A percentile compares a stretch with the other conserved stretches of the same genome.
phyloP scores from a whole-genome alignment of 2,888 invertebrate species.

The Conchocele bisecta region DNA sequence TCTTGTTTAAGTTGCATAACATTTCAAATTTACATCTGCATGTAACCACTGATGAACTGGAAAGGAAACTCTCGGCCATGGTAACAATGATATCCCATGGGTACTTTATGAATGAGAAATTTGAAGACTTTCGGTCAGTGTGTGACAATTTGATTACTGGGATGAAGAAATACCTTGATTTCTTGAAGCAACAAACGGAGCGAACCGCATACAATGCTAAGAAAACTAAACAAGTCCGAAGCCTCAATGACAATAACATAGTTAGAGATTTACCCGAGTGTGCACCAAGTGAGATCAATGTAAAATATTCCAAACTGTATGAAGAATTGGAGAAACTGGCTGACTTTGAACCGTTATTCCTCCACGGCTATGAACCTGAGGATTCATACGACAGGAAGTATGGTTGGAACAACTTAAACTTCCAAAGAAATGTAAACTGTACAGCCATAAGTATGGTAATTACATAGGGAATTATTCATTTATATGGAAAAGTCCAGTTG shows the following conservation, averaged over 20 bases:
- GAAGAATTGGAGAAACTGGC: neutral
- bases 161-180: slow-evolving; percentile 17
- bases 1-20: no score
- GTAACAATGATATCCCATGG: slow-evolving; percentile 1
- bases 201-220: slow-evolving; percentile 14
- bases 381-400: slow-evolving; percentile 13
- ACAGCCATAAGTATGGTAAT: no score
- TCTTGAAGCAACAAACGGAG: slow-evolving; percentile 16
- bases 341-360: neutral
- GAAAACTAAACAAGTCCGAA: slow-evolving; percentile 17
- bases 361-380: slow-evolving; percentile 18
- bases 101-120: slow-evolving; percentile 1
- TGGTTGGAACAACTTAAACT: slow-evolving; percentile 21
- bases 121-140: neutral
- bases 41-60: neutral
- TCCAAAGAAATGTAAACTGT: slow-evolving; percentile 8
- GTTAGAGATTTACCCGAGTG: slow-evolving; percentile 1
- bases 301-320: no score
- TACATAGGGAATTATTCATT: slow-evolving; percentile 31
- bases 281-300: no score
- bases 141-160: neutral
- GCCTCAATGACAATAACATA: slow-evolving; percentile 11
- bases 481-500: slow-evolving; percentile 23
- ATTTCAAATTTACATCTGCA: no score
- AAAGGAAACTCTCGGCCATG: neutral